Conservation (phyloP, 2,797 vertebrate genomes). For the Sandelia bainsii region DNA sequence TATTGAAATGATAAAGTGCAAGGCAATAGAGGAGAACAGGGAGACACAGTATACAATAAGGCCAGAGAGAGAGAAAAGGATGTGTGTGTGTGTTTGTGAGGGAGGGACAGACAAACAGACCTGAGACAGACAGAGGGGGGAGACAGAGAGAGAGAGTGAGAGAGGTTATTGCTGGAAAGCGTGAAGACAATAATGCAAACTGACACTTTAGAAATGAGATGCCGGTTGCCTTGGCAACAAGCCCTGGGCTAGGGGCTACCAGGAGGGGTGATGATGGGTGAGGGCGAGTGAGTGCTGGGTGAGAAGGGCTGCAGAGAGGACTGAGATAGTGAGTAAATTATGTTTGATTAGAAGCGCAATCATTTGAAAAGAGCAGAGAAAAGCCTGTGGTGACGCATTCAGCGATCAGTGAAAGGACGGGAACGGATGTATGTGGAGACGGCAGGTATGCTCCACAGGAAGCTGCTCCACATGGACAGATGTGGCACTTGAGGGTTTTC, state of each 20-base stretch:
- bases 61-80: background rate
- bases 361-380: constrained; percentile 92
- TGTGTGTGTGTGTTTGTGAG: constrained; percentile 46
- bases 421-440: constrained; percentile 27
- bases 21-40: background rate
- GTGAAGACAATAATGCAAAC: constrained; percentile 99
- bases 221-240: constrained; percentile 96
- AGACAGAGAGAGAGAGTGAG: constrained; percentile 55
- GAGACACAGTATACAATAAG: constrained; percentile 1
- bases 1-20: constrained; percentile 35
- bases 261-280: constrained; percentile 84
- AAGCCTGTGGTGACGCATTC: constrained; percentile 82
- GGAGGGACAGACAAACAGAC: constrained; percentile 51
- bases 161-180: constrained; percentile 94
- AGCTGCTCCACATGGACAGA: constrained; percentile 18
- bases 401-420: constrained; percentile 64
- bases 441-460: constrained; percentile 9
- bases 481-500: constrained; percentile 8
- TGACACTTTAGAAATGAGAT: constrained; percentile 99
- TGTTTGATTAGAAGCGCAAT: constrained; percentile 99
- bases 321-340: constrained; percentile 96
- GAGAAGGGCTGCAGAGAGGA: constrained; percentile 88
- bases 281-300: constrained; percentile 81
- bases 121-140: constrained; percentile 18
- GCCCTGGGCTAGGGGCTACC: constrained; percentile 92